phyloP scores from a whole-genome alignment of 2,113 vertebrate genomes.

The Mugil cephalus region DNA sequence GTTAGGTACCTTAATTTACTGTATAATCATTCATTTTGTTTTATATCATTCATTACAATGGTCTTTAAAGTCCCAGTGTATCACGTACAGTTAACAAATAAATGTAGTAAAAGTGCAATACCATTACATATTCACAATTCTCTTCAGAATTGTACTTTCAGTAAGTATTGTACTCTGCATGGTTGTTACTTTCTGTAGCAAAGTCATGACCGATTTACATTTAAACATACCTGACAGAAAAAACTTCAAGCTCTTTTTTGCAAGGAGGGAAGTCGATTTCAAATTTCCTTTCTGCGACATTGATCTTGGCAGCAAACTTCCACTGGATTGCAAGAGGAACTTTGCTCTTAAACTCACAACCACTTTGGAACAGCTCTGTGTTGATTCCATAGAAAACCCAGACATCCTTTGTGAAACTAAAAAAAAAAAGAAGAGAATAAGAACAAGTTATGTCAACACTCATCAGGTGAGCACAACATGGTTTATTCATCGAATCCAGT shows the following conservation, averaged over 20 bases:
- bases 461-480: not conserved
- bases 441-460: not conserved
- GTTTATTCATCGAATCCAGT: no score
- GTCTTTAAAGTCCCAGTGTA: no score
- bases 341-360: slow-evolving; percentile 74
- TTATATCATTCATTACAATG: no score
- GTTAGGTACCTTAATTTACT: no score
- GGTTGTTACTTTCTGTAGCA: no score
- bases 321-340: slow-evolving; percentile 65
- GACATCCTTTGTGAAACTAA: slow-evolving; percentile 76
- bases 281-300: slow-evolving; percentile 63
- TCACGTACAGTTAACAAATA: no score
- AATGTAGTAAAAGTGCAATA: no score
- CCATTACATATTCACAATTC: no score
- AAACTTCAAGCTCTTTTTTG: slow-evolving; percentile 66
- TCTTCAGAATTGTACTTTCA: not conserved
- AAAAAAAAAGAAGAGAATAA: not conserved
- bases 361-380: slow-evolving; percentile 83
- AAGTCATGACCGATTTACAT: no score
- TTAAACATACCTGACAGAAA: slow-evolving; percentile 73
- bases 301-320: slow-evolving; percentile 74
- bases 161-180: no score
- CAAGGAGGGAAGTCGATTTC: slow-evolving; percentile 71
- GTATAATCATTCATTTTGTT: no score
- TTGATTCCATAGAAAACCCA: slow-evolving; percentile 83